Percentiles rank a stretch among this genome's conserved stretches.
These are phyloP conservation scores for Noturus placidus DNA, from an alignment of 2,113 vertebrate species.

Conservation along the genomic window DNA sequence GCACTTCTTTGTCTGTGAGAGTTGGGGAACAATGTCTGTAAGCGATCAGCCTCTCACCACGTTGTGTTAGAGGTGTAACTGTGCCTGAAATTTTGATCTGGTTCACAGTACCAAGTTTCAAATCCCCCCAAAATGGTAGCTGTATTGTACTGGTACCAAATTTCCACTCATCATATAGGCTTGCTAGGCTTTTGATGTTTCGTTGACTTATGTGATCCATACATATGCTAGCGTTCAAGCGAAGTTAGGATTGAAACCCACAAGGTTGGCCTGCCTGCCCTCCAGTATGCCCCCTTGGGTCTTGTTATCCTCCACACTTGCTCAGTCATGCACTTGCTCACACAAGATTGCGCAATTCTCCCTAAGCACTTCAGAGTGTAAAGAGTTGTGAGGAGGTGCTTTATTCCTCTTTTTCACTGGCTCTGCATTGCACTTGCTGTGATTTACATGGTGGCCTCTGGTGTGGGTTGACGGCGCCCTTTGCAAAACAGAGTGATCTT, in stretches of 20 bases:
- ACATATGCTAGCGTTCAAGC: slow-evolving; percentile 11
- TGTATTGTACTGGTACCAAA: background rate
- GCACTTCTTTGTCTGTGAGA: background rate
- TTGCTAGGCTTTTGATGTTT: background rate
- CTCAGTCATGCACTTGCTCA: background rate
- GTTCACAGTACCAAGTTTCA: background rate
- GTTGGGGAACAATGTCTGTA: no score
- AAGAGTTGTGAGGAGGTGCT: background rate
- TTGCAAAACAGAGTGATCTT: background rate
- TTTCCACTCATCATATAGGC: background rate
- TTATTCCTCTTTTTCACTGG: slow-evolving; percentile 15
- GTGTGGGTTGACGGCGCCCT: background rate
- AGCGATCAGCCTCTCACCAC: background rate
- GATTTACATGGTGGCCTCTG: slow-evolving; percentile 3
- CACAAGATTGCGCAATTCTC: slow-evolving; percentile 1
- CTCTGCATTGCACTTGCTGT: background rate
- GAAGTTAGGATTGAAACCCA: background rate
- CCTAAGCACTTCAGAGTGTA: background rate
- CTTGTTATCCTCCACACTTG: slow-evolving; percentile 49
- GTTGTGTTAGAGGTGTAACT: no score
- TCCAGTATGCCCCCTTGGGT: slow-evolving; percentile 37
- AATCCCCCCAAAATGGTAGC: background rate
- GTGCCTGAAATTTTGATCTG: background rate
- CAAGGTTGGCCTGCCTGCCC: background rate
- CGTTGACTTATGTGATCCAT: background rate